These are phyloP conservation scores for Molossus alvarezi DNA, from an alignment of 2,797 vertebrate genomes.

Conservation along the genomic window DNA sequence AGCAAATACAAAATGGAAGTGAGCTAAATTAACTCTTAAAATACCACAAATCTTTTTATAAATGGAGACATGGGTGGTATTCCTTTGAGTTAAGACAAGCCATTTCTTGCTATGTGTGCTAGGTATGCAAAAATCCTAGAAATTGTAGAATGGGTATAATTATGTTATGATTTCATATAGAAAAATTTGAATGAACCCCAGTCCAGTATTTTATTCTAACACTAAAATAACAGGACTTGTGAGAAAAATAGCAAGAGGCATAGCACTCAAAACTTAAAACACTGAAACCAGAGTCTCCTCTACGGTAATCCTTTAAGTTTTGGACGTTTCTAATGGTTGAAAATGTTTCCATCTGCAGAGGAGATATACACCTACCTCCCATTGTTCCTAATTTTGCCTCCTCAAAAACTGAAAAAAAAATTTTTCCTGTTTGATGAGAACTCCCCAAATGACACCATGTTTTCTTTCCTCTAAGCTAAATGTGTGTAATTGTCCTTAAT, in stretches of 20 bases:
- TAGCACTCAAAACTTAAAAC: neutral
- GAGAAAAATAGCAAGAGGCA: neutral
- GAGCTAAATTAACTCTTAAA: slow-evolving; percentile 60
- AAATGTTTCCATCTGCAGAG: neutral
- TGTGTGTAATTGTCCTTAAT: neutral
- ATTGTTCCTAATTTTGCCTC: neutral
- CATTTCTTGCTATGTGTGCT: neutral
- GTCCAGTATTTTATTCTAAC: neutral
- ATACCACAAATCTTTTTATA: slow-evolving; percentile 44
- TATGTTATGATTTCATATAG: neutral
- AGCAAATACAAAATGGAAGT: slow-evolving; percentile 6
- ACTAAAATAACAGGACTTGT: slow-evolving; percentile 6
- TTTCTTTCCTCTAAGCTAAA: neutral
- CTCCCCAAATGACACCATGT: neutral
- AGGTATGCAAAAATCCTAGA: slow-evolving; percentile 19
- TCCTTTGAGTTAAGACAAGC: neutral
- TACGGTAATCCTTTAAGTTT: neutral
- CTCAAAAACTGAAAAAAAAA: neutral
- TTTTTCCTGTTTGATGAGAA: neutral
- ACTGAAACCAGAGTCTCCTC: neutral
- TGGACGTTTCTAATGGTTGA: neutral
- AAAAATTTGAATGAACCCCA: slow-evolving; percentile 18
- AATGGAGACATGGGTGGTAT: neutral
- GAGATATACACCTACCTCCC: neutral
- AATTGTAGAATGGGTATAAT: slow-evolving; percentile 28